phyloP scores from a whole-genome alignment of 2,113 vertebrate genomes.

The Thryonomys swinderianus region DNA sequence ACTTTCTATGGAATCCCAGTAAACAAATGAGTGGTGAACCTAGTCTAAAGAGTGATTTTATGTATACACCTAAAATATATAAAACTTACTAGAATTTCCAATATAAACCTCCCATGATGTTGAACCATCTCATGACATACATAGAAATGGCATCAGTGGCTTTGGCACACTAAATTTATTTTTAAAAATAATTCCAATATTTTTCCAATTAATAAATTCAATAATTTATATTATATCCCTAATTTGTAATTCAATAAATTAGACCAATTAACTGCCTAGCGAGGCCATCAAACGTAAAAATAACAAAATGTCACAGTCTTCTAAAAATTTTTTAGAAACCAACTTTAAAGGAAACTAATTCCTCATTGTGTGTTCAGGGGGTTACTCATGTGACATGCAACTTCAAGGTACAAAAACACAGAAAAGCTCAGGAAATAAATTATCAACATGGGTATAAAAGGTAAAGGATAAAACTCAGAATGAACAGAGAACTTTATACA shows the following conservation, averaged over 20 bases:
- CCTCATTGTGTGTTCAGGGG: background rate
- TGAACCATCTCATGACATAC: background rate
- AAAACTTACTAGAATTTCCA: background rate
- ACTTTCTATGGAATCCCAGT: background rate
- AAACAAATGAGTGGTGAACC: slow-evolving; percentile 30
- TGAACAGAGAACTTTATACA: background rate
- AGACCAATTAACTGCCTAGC: background rate
- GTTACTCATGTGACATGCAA: background rate
- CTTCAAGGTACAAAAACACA: background rate
- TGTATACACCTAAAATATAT: background rate
- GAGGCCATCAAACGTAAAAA: background rate
- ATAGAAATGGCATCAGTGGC: background rate
- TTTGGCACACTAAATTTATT: background rate
- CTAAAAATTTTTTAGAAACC: background rate
- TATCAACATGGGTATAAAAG: background rate
- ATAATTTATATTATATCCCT: background rate
- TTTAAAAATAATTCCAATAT: background rate
- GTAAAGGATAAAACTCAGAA: background rate
- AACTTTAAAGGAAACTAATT: background rate
- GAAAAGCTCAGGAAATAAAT: background rate
- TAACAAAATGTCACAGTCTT: background rate
- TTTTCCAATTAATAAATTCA: background rate
- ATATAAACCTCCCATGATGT: background rate
- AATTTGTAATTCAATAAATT: background rate
- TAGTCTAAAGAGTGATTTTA: background rate